Base-by-base conservation (phyloP, 1,140 invertebrate genomes). In the Nomia melanderi region DNA sequence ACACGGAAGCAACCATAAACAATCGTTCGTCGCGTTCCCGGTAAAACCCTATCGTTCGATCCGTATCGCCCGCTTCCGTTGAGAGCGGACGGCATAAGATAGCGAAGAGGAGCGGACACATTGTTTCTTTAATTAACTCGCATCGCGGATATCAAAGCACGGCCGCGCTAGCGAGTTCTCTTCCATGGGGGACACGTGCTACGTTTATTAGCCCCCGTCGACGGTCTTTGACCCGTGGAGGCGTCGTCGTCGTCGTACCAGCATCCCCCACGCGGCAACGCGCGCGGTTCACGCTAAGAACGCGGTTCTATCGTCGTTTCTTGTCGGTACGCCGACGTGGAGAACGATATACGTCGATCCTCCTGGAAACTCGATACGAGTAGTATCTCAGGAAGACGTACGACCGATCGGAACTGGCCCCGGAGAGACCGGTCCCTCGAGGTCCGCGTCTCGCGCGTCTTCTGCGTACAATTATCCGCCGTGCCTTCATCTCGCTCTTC, bases 61-160 rank as follows among this genome's bases (percentile, higher is more conserved):
- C 60, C 47, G 9, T 54, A n/a, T 50, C 39, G 25, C n/a, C n/a
- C 4, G 36, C 7, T 5, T 39, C 36, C 11, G 33, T 64, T 47
- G 20, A 47, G n/a, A 47, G 41, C 25, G 36, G n/a, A 31, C 41
- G 27, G 29, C 4, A 12, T 12, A 31, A 36, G 41, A 44, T 17
- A 44, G 27, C 23, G 53, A 5, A 36, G n/a, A 41, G 31, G 12
- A 25, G 44, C 44, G 54, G 39, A 73, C 66, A 47, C 66, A 41
- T 81, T 73, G 79, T 77, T 82, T 82, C 76, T 82, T 83, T 82
- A 78, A 83, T 82, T 77, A 83, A 78, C 57, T 74, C 75, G 59
- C 56, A 25, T 65, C 59, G 36, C 47, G 54, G 53, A 54, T 57
- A 71, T 83, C 67, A 72, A 73, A 41, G 31, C 12, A 25, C 23